A percentile compares a stretch with the other conserved stretches of the same genome.
Conservation (phyloP, 1,140 invertebrate genomes). For the Drosophila subpulchrella region DNA sequence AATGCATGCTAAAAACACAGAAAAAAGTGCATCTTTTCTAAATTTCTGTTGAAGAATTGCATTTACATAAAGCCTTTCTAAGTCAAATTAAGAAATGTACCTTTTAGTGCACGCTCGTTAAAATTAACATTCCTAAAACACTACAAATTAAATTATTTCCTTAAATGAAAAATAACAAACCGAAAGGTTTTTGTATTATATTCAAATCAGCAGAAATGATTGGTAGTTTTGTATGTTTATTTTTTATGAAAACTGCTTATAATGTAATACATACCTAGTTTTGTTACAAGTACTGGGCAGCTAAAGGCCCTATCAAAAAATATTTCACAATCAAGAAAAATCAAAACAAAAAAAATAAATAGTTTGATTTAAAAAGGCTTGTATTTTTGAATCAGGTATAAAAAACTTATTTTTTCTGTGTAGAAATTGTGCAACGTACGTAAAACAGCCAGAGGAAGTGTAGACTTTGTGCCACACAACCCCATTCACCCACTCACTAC, state of each 20-base stretch:
- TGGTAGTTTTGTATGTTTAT: too few species aligned
- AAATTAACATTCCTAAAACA: neutral
- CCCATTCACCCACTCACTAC: conserved; percentile 9
- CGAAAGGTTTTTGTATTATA: too few species aligned
- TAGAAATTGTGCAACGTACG: neutral
- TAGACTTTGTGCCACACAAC: conserved; percentile 1
- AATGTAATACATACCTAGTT: too few species aligned
- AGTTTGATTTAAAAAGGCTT: neutral
- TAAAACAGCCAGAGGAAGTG: neutral
- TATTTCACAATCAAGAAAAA: too few species aligned
- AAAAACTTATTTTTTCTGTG: neutral
- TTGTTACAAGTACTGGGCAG: too few species aligned
- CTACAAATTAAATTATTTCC: too few species aligned
- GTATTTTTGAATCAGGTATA: neutral
- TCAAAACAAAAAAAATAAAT: neutral
- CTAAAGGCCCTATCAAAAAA: too few species aligned
- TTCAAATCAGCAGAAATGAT: too few species aligned
- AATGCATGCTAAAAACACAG: conserved; percentile 25
- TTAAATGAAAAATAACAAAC: too few species aligned
- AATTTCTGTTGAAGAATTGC: neutral
- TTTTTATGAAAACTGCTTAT: too few species aligned
- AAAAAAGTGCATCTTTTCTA: conserved; percentile 5
- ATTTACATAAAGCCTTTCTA: neutral
- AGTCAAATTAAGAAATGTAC: neutral
- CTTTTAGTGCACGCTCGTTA: neutral